Evolutionary conservation across 1,140 invertebrate species (phyloP).

Genomic region (Bombyx mori): ASM3026992v2 NC_085130.1:13019501-13020000

Average conservation of each 20-base stretch:
- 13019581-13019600: constrained; percentile 6
- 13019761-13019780: constrained; percentile 21
- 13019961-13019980: not conserved
- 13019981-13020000: constrained; percentile 2
- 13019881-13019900: not conserved
- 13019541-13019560: constrained; percentile 25
- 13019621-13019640: constrained; percentile 14
- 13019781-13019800: constrained; percentile 6
- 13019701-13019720: constrained; percentile 31
- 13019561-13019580: constrained; percentile 9
- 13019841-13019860: constrained; percentile 50
- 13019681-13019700: constrained; percentile 21
- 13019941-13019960: constrained; percentile 2
- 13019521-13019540: constrained; percentile 30
- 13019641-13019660: constrained; percentile 9
- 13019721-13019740: constrained; percentile 22
- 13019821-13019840: constrained; percentile 26
- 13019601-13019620: not conserved
- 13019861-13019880: constrained; percentile 22
- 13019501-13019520: constrained; percentile 17
- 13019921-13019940: constrained; percentile 1
- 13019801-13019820: constrained; percentile 48
- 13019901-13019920: not conserved
- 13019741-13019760: constrained; percentile 35
- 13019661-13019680: constrained; percentile 7